Percentiles rank a stretch among this genome's conserved stretches.
Conservation (phyloP, 1,140 invertebrate species). For the Asbolus verrucosus region DNA sequence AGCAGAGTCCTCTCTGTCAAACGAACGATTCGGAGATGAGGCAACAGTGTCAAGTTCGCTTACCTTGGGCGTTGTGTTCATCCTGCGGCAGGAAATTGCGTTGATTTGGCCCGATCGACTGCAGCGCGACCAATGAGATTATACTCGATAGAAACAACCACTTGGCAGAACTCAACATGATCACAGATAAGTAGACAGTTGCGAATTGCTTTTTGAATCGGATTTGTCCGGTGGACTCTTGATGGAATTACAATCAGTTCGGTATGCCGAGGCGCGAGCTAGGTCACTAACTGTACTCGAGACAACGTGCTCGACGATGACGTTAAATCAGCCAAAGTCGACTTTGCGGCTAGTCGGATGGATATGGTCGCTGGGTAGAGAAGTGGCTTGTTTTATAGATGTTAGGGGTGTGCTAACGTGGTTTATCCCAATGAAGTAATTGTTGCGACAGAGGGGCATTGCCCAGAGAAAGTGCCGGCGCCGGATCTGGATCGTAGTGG, state of each 20-base stretch:
- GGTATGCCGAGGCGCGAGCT: constrained; percentile 13
- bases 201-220: constrained; percentile 24
- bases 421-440: constrained; percentile 43
- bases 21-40: not conserved
- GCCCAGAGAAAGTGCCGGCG: constrained; percentile 51
- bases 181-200: no score
- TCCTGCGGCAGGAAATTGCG: constrained; percentile 65
- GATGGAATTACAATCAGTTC: constrained; percentile 27
- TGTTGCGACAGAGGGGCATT: constrained; percentile 47
- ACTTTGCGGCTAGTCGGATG: constrained; percentile 27
- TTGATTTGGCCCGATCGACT: constrained; percentile 66
- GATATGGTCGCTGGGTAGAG: not conserved
- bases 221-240: constrained; percentile 21
- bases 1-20: constrained; percentile 73
- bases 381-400: constrained; percentile 39
- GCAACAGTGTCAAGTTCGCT: no score
- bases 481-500: not conserved
- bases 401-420: constrained; percentile 24
- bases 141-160: constrained; percentile 67
- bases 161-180: constrained; percentile 62
- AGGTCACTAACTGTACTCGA: constrained; percentile 38
- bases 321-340: not conserved
- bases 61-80: constrained; percentile 67
- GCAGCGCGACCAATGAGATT: constrained; percentile 66
- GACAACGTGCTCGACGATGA: no score